These are phyloP conservation scores for Trichomalopsis sarcophagae DNA, from an alignment of 1,140 invertebrate genomes.

Conservation along the genomic window DNA sequence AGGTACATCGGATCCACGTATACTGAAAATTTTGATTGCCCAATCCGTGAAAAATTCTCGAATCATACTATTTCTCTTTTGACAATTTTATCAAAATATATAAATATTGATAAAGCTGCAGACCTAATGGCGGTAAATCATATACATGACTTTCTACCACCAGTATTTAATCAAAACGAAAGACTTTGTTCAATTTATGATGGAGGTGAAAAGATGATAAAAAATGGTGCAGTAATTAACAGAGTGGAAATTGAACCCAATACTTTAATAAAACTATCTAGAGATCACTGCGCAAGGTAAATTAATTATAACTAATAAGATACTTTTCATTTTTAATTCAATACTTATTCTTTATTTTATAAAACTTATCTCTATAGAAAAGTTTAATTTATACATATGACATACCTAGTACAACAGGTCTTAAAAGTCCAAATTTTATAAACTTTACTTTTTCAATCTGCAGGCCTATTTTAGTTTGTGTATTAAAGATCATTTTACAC, in stretches of 20 bases:
- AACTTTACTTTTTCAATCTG: no score
- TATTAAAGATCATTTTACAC: no score
- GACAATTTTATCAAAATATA: constrained; percentile 76
- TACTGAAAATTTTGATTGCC: constrained; percentile 70
- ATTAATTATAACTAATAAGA: constrained; percentile 29
- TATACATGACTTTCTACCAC: constrained; percentile 92
- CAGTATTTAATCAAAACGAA: constrained; percentile 82
- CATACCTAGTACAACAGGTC: no score
- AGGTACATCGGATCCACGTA: constrained; percentile 83
- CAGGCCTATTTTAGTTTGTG: no score
- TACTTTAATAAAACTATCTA: constrained; percentile 82
- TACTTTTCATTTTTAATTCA: not conserved
- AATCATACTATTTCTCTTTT: constrained; percentile 80
- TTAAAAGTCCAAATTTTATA: no score
- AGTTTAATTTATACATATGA: no score
- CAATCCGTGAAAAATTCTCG: constrained; percentile 76
- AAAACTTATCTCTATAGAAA: no score
- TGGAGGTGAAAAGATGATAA: constrained; percentile 81
- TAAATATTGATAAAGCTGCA: constrained; percentile 87
- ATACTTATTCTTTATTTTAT: no score
- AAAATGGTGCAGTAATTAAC: constrained; percentile 78
- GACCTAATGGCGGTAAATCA: constrained; percentile 90
- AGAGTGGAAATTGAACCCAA: constrained; percentile 80
- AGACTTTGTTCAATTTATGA: constrained; percentile 80
- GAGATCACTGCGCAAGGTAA: constrained; percentile 82